Conservation (phyloP, 2,888 invertebrate genomes). For the Mesoligia furuncula region DNA sequence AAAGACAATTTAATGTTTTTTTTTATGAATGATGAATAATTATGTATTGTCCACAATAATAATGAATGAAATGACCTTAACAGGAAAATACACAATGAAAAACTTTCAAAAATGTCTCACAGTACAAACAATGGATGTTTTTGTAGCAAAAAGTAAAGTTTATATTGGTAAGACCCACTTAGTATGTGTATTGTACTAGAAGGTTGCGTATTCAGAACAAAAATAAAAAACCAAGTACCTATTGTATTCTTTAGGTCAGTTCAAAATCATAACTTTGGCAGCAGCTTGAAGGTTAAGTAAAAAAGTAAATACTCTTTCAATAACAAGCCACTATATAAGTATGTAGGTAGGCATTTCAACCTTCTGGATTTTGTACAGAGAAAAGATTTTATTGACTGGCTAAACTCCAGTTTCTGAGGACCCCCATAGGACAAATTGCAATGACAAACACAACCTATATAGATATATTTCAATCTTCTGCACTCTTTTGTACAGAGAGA, state of each 20-base stretch:
- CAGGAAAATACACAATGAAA: conserved; percentile 18
- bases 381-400: neutral
- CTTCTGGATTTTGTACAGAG: neutral
- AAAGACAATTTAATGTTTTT: neutral
- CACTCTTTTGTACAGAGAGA: neutral
- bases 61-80: conserved; percentile 35
- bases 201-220: conserved; percentile 2
- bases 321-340: neutral
- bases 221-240: conserved; percentile 12
- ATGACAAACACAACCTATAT: neutral
- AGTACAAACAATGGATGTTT: conserved; percentile 40
- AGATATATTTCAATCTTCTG: neutral
- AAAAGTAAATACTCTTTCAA: conserved; percentile 3
- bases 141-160: neutral
- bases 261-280: conserved; percentile 32
- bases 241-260: conserved; percentile 27
- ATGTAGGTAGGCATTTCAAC: neutral
- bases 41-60: neutral
- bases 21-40: neutral
- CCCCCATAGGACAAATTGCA: neutral
- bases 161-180: conserved; percentile 18
- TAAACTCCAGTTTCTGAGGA: neutral
- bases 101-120: conserved; percentile 30
- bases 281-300: conserved; percentile 30
- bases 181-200: neutral